Conservation (phyloP, 2,888 invertebrate genomes). For the Caenorhabditis wallacei region DNA sequence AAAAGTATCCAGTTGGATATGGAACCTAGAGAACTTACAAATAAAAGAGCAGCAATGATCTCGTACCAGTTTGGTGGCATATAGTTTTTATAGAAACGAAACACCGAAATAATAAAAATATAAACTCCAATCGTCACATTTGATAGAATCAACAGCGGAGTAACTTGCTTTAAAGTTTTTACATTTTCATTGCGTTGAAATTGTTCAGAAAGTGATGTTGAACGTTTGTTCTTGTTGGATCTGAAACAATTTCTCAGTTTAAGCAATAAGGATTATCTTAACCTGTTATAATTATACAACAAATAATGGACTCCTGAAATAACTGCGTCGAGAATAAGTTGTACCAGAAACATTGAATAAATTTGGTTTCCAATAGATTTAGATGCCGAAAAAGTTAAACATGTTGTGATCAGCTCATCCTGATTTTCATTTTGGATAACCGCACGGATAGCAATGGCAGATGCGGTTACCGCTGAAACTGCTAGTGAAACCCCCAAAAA, state of each 20-base stretch:
- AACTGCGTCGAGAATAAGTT: conserved; percentile 42
- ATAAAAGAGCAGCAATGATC: conserved; percentile 46
- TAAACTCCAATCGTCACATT: conserved; percentile 50
- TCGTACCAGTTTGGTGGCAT: conserved; percentile 59
- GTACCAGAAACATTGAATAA: conserved; percentile 52
- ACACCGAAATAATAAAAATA: conserved; percentile 44
- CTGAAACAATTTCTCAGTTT: no score
- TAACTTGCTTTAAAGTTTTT: conserved; percentile 43
- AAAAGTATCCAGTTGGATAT: no score
- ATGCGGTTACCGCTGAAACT: conserved; percentile 30
- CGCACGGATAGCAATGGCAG: conserved; percentile 6
- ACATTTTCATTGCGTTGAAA: conserved; percentile 56
- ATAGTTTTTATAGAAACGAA: conserved; percentile 36
- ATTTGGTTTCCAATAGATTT: conserved; percentile 41
- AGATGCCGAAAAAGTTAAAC: conserved; percentile 57
- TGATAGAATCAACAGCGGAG: conserved; percentile 38
- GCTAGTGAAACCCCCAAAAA: conserved; percentile 32
- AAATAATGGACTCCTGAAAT: conserved; percentile 30
- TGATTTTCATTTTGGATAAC: conserved; percentile 33
- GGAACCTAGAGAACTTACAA: conserved; percentile 42
- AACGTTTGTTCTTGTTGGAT: no score
- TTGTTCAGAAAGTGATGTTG: conserved; percentile 28
- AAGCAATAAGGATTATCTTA: no score
- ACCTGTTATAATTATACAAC: conserved; percentile 47
- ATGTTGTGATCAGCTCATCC: conserved; percentile 54